Percentiles rank a stretch among this genome's conserved stretches.
Evolutionary conservation across 2,113 vertebrate genomes (phyloP).

Genomic region (Catharus bicknelli): DNA sequence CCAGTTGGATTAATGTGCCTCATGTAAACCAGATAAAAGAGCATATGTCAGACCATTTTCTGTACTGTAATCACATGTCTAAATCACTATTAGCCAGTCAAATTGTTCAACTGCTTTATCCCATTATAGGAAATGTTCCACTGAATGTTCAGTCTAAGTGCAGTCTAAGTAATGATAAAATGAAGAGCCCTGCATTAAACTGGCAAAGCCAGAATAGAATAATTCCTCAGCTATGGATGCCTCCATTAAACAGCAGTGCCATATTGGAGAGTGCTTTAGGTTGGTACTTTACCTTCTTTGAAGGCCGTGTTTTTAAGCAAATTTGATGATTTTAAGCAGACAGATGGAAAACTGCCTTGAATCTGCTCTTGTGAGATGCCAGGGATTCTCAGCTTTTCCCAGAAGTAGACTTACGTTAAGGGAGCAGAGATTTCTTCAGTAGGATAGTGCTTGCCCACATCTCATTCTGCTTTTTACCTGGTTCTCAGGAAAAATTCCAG

Average conservation of each 20-base stretch:
- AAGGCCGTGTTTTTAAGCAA: not conserved
- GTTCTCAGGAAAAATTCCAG: not conserved
- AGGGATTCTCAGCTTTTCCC: not conserved
- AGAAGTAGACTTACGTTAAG: not conserved
- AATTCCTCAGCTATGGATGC: slow-evolving; percentile 1
- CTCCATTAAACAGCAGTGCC: slow-evolving; percentile 13
- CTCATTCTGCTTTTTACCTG: not conserved
- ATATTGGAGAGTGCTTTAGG: slow-evolving; percentile 2
- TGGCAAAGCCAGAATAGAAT: not conserved
- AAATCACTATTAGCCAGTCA: slow-evolving; percentile 65
- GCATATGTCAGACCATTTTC: slow-evolving; percentile 64
- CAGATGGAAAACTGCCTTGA: slow-evolving; percentile 41
- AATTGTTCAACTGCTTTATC: slow-evolving; percentile 55
- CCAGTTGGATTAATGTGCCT: slow-evolving; percentile 50
- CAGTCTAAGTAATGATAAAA: slow-evolving; percentile 48
- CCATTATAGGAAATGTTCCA: slow-evolving; percentile 60
- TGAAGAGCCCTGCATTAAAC: slow-evolving; percentile 10
- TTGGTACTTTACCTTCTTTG: slow-evolving; percentile 11
- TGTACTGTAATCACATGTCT: slow-evolving; percentile 64
- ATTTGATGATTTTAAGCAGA: not conserved
- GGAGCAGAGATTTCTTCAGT: not conserved
- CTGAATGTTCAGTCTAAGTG: slow-evolving; percentile 54
- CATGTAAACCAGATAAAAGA: slow-evolving; percentile 61
- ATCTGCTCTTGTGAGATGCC: not conserved
- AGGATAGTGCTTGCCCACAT: not conserved